Evolutionary conservation across 2,797 vertebrate species (phyloP).

Genomic region (Scolopax bukidnonensis): DNA sequence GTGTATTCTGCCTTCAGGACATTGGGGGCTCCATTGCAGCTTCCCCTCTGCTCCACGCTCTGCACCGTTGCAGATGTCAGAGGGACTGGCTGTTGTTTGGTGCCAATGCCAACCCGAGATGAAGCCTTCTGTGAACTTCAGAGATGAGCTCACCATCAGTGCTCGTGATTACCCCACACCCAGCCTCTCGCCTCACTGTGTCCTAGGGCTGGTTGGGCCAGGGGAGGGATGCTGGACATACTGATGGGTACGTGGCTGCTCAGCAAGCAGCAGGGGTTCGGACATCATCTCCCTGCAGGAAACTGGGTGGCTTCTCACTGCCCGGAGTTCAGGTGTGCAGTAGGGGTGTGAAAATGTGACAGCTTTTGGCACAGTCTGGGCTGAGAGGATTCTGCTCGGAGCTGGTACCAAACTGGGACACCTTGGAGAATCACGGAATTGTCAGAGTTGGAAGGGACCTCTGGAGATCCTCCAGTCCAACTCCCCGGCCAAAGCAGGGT

Average conservation of each 20-base stretch:
- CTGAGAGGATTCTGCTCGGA: neutral
- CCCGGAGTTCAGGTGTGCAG: neutral
- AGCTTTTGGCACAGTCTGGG: neutral
- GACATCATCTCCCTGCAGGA: neutral
- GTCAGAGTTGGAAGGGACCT: too few relatives aligned
- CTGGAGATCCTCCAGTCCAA: too few relatives aligned
- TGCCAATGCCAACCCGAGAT: neutral
- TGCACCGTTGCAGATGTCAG: neutral
- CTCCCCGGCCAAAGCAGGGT: neutral
- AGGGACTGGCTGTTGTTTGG: neutral
- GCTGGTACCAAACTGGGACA: neutral
- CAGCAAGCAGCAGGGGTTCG: fast-evolving
- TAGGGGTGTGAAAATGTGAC: neutral
- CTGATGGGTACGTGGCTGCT: neutral
- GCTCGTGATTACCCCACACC: fast-evolving
- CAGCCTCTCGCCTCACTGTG: neutral
- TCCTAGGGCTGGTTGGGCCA: neutral
- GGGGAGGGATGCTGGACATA: neutral
- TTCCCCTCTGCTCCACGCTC: neutral
- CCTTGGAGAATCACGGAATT: neutral
- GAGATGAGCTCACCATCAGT: fast-evolving
- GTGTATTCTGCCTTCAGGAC: too few relatives aligned
- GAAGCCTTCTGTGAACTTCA: neutral
- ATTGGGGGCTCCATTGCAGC: neutral
- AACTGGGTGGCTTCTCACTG: neutral